Evolutionary conservation across 2,888 invertebrate species (phyloP).

Genomic region (Balanococcus diminutus): DNA sequence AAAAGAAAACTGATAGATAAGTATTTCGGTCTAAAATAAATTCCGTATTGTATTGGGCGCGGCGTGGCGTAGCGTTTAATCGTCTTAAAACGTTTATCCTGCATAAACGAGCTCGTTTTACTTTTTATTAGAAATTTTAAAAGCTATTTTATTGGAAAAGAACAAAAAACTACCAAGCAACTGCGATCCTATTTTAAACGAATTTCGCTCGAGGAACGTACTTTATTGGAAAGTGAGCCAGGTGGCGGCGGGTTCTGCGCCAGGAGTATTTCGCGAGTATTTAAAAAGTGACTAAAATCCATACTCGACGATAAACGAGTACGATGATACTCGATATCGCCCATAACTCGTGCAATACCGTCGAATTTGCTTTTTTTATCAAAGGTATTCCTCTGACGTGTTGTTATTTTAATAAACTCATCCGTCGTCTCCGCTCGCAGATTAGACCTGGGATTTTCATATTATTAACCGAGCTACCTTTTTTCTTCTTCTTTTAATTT

Average conservation of each 20-base stretch:
- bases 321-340: too few relatives aligned
- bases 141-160: constrained; percentile 25
- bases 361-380: too few relatives aligned
- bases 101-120: constrained; percentile 19
- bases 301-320: not conserved
- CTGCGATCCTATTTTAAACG: not conserved
- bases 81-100: constrained; percentile 20
- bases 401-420: not conserved
- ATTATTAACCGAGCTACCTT: not conserved
- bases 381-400: not conserved
- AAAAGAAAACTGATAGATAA: not conserved
- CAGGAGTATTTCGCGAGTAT: not conserved
- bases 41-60: not conserved
- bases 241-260: not conserved
- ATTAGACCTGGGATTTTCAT: not conserved
- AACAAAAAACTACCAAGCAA: not conserved
- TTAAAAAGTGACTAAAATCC: not conserved
- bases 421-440: not conserved
- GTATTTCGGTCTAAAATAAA: not conserved
- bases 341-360: too few relatives aligned
- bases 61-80: not conserved
- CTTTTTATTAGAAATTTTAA: constrained; percentile 26
- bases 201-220: not conserved
- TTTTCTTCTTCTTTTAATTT: not conserved
- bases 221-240: not conserved